Base-by-base conservation (phyloP, 2,888 invertebrate species). In the Polyploca ridens region DNA sequence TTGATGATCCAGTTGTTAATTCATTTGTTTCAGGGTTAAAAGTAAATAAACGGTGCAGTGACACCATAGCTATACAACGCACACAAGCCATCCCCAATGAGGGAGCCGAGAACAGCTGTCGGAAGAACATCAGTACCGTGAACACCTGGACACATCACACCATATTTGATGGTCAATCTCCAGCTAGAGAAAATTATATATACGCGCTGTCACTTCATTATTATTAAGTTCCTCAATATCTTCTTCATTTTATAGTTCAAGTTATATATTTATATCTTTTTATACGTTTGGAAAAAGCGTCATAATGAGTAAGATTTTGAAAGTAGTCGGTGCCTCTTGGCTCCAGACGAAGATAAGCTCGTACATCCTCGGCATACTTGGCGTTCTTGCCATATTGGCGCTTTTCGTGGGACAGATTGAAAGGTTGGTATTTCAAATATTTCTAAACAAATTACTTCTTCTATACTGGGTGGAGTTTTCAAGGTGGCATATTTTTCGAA, bases 281-380 rank as follows among this genome's bases (percentile, higher is more conserved):
- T 69, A 73, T 64, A 64, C 66, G 63, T 65, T 66, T 71, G 62
- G 72, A 64, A 69, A 67, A 66, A 71, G 68, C 69, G 68, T 67
- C 63, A 87, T 81, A 83, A 93, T 93, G 93, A 90, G 83, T 79
- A 95, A 95, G 86, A 96, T 96, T 94, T 90, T 97, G 87, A 97
- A 97, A 94, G 97, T 97, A 70, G 96, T 97, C 68, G 97, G 97
- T 77, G 97, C 97, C 84, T 96, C 96, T 65, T 96, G 96, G 96
- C 94, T 96, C 78, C 96, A 96, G 87, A 97, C 96, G 70, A 96
- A 96, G 85, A 95, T 96, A 81, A 96, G 96, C 84, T 96, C 96
- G 57, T 96, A 96, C 83, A 95, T 97, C 76, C 94, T 97, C 71
- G 95, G 95, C 65, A 95, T 96, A 77, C 95, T 97, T 72, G 96